A percentile compares a stretch with the other conserved stretches of the same genome.
phyloP scores from a whole-genome alignment of 2,113 vertebrate species.

The Phylloscopus trochiloides region DNA sequence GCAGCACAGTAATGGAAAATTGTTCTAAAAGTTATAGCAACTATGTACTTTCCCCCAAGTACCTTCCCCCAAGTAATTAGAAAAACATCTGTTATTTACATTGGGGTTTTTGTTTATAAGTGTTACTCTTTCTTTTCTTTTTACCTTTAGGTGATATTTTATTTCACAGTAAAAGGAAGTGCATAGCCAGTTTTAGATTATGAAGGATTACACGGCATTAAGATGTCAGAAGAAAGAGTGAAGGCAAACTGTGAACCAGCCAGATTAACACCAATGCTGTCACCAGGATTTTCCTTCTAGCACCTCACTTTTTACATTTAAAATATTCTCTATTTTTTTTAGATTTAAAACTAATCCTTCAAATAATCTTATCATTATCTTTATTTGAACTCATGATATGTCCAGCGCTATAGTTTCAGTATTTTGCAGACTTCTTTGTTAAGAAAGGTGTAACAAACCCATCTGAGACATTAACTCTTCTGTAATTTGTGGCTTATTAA shows the following conservation, averaged over 20 bases:
- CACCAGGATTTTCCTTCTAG: neutral
- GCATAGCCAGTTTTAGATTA: neutral
- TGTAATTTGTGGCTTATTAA: neutral
- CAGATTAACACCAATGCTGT: neutral
- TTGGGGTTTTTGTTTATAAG: neutral
- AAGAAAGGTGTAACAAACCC: neutral
- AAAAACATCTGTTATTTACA: neutral
- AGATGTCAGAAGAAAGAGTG: neutral
- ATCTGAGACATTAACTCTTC: neutral
- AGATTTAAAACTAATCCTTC: neutral
- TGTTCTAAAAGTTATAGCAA: neutral
- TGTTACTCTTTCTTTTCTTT: neutral
- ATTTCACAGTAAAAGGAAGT: neutral
- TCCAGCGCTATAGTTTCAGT: neutral
- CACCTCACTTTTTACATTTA: neutral
- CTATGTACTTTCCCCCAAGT: neutral
- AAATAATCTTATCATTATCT: neutral
- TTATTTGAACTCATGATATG: neutral
- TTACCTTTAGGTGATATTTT: neutral
- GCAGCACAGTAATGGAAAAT: neutral
- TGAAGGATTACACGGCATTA: neutral
- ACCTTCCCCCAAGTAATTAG: neutral
- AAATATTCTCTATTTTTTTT: neutral
- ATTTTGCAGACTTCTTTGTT: neutral
- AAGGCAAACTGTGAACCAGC: neutral